phyloP scores from a whole-genome alignment of 2,888 invertebrate genomes.

The Lepidonotus clava region DNA sequence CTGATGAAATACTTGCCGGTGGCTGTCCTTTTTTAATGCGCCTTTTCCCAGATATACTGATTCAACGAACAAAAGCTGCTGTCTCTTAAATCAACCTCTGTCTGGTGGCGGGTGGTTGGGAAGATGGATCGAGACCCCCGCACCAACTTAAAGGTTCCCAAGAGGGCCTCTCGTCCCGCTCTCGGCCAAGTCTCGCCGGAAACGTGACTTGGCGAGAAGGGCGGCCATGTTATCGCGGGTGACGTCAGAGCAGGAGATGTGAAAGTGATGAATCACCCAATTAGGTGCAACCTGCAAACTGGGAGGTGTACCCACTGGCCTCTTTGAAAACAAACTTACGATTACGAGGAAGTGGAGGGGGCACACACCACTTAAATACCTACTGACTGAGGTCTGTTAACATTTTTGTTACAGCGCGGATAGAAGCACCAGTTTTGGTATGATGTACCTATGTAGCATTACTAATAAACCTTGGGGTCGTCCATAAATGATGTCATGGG shows the following conservation, averaged over 20 bases:
- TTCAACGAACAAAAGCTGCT: neutral
- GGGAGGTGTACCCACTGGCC: neutral
- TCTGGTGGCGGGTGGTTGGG: neutral
- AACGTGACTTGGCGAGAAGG: neutral
- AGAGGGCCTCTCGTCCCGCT: neutral
- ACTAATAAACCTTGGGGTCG: too few relatives aligned
- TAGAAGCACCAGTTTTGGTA: too few relatives aligned
- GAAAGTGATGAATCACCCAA: neutral
- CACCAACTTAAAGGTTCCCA: conserved; percentile 12
- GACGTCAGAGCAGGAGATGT: neutral
- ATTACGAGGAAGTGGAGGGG: too few relatives aligned
- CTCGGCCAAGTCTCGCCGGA: neutral
- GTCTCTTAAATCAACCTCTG: neutral
- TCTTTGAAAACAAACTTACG: neutral
- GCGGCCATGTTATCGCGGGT: neutral
- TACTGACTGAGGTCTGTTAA: too few relatives aligned
- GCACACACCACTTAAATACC: too few relatives aligned
- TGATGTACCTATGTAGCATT: too few relatives aligned
- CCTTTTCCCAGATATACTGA: neutral
- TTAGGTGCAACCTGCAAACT: neutral
- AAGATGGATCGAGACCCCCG: conserved; percentile 14
- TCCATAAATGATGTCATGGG: too few relatives aligned
- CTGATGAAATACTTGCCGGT: neutral
- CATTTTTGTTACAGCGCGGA: too few relatives aligned
- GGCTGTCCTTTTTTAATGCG: neutral